Evolutionary conservation across 1,140 invertebrate genomes (phyloP).

Genomic region (Linepithema humile): DNA sequence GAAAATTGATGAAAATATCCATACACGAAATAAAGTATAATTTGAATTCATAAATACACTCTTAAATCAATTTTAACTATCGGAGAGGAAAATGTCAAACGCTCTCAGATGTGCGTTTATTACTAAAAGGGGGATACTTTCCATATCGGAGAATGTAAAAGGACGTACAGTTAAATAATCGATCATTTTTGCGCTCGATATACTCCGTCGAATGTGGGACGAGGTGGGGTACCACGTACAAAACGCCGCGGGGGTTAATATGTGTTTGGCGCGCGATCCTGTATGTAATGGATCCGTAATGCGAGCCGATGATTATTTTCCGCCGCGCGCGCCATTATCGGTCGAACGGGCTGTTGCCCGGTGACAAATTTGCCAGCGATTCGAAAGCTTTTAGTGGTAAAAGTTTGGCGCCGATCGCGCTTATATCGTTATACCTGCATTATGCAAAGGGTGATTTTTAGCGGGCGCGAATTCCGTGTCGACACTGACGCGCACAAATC

Average conservation of each 20-base stretch:
- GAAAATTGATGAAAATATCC: too few relatives aligned
- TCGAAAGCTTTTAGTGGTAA: slow-evolving; percentile 67
- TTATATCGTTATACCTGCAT: slow-evolving; percentile 60
- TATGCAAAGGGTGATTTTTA: slow-evolving; percentile 53
- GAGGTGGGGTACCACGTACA: slow-evolving; percentile 12
- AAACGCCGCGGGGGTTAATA: slow-evolving; percentile 65
- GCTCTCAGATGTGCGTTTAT: neutral
- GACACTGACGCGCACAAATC: slow-evolving; percentile 20
- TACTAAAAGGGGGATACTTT: neutral
- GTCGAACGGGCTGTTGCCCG: slow-evolving; percentile 45
- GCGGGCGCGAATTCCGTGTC: slow-evolving; percentile 18
- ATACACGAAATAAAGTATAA: neutral
- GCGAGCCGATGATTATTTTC: slow-evolving; percentile 65
- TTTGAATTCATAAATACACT: slow-evolving; percentile 3
- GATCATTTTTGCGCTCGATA: slow-evolving; percentile 57
- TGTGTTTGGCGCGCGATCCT: slow-evolving; percentile 69
- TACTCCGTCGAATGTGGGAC: neutral
- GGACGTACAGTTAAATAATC: neutral
- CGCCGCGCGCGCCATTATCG: slow-evolving; percentile 54
- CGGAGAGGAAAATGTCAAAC: neutral
- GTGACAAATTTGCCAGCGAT: slow-evolving; percentile 67
- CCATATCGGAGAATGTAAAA: neutral
- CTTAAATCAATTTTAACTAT: neutral
- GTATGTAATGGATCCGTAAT: slow-evolving; percentile 73
- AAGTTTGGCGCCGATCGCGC: slow-evolving; percentile 65